Evolutionary conservation across 2,113 vertebrate genomes (phyloP), one percentile per base, ranked within the genome.

Genomic region (Mustela lutreola): DNA sequence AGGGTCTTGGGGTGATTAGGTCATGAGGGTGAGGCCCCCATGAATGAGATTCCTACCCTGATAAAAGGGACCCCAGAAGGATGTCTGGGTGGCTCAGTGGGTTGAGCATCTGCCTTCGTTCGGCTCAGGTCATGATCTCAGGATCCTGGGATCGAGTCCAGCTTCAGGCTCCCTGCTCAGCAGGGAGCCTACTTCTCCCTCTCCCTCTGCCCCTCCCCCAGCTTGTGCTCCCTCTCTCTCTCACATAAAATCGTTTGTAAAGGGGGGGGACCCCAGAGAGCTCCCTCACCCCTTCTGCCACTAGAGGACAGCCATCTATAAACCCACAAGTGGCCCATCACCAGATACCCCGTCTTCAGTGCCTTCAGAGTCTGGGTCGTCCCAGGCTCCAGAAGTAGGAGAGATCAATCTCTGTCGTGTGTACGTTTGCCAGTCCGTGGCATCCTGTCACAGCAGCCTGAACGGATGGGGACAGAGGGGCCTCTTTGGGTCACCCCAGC

Each of bases 301-400:
- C 0, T 0, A 1, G 83, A 28, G 11, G 19, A 56, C 1, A 0
- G 1, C 1, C 21, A 21, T 9, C 33, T 31, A 1, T 15, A 11
- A 75, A 63, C 39, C 56, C 16, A 9, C 18, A 81, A 22, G n/a
- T 5, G 18, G 2, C 2, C 33, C 14, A 62, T 79, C 42, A 11
- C 6, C 22, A 76, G 60, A 39, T 16, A 8, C 19, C 14, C 1
- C 9, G n/a, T 50, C 58, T 63, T 26, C 33, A 2, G n/a, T 18
- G 14, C 26, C 45, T 42, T 42, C 60, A 67, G 1, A 75, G 24
- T 7, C 71, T 42, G 26, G 48, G 26, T 11, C 91, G 39, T 39
- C 33, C 21, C 81, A 5, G 56, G 42, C 33, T 63, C 65, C 63
- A 36, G 50, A 50, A 24, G 24, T 1, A 3, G 16, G 33, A 42